A percentile compares a stretch with the other conserved stretches of the same genome.
phyloP scores from a whole-genome alignment of 2,888 invertebrate species.

The Tortrix viridana region DNA sequence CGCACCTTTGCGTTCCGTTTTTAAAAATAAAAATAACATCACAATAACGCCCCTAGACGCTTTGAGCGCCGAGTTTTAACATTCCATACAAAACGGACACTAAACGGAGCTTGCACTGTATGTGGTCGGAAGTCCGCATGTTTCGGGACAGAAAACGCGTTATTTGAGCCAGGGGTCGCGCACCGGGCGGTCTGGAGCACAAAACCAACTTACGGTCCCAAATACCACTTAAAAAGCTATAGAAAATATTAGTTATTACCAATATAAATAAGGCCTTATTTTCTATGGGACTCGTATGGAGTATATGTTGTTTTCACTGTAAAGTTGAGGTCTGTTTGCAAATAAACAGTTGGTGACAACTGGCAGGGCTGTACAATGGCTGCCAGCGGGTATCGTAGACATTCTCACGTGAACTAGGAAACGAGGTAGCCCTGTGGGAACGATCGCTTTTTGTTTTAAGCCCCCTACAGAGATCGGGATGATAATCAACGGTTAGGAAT shows the following conservation, averaged over 20 bases:
- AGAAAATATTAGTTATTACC: too few relatives aligned
- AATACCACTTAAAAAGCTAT: too few relatives aligned
- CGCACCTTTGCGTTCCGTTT: too few relatives aligned
- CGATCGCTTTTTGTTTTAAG: slow-evolving; percentile 9
- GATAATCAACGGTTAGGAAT: slow-evolving; percentile 14
- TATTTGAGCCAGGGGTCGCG: slow-evolving; percentile 42
- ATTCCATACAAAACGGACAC: too few relatives aligned
- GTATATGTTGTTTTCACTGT: too few relatives aligned
- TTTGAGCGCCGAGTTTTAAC: too few relatives aligned
- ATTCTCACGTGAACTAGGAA: slow-evolving; percentile 29
- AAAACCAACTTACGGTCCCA: too few relatives aligned
- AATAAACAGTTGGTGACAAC: slow-evolving; percentile 79
- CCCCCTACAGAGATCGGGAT: slow-evolving; percentile 28
- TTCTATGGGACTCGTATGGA: too few relatives aligned
- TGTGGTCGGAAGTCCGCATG: slow-evolving; percentile 7
- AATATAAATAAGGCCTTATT: too few relatives aligned
- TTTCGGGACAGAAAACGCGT: slow-evolving; percentile 18
- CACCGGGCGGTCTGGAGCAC: slow-evolving; percentile 66
- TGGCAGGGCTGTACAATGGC: slow-evolving; percentile 64
- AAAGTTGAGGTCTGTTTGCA: slow-evolving; percentile 70
- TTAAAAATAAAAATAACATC: too few relatives aligned
- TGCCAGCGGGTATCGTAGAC: slow-evolving; percentile 53
- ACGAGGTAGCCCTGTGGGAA: slow-evolving; percentile 29
- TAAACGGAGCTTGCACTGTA: background rate
- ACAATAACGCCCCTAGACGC: too few relatives aligned